A percentile compares a stretch with the other conserved stretches of the same genome.
Conservation (phyloP, 2,113 vertebrate genomes). For the Cryptoleucopteryx plumbea region DNA sequence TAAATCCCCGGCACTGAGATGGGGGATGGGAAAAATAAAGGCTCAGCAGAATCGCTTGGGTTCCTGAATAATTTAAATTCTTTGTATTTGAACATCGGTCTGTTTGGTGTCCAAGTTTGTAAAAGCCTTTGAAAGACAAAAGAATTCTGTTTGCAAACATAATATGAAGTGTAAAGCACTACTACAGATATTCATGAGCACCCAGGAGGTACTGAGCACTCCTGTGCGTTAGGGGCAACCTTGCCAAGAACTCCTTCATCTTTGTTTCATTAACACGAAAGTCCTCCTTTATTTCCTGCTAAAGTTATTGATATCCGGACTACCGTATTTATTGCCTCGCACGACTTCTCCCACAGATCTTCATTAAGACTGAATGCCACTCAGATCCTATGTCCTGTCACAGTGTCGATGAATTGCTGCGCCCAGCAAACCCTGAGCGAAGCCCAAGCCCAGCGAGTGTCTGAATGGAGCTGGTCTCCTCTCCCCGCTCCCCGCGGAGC, state of each 20-base stretch:
- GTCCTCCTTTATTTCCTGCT: neutral
- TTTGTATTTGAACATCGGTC: neutral
- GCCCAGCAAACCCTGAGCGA: neutral
- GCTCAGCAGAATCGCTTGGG: neutral
- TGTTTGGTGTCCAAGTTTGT: neutral
- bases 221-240: neutral
- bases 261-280: neutral
- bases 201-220: neutral
- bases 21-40: neutral
- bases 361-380: neutral
- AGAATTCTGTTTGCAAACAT: slow-evolving; percentile 7
- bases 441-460: neutral
- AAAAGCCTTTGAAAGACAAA: slow-evolving; percentile 14
- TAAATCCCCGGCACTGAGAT: neutral
- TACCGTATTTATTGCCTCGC: neutral
- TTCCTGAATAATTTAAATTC: slow-evolving; percentile 25
- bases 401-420: neutral
- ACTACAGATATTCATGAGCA: neutral
- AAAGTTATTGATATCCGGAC: neutral
- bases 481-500: neutral
- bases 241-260: neutral
- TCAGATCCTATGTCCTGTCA: neutral
- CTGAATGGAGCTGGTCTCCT: neutral
- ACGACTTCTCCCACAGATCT: neutral
- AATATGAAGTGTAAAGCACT: neutral